phyloP scores from a whole-genome alignment of 2,888 invertebrate species.

The Linnaemya tessellans region DNA sequence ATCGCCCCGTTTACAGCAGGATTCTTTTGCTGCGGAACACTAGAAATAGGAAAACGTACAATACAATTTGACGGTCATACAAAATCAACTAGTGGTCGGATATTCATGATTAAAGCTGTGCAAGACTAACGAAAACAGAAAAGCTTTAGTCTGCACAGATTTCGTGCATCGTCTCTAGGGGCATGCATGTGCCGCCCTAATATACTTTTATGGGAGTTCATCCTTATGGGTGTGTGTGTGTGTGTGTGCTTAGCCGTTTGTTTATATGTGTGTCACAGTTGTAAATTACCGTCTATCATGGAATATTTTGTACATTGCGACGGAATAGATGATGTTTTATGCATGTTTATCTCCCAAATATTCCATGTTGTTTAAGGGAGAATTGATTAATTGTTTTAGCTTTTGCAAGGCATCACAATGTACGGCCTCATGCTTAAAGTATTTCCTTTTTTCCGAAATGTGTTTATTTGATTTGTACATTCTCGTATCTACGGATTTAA shows the following conservation, averaged over 20 bases:
- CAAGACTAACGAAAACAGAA: no score
- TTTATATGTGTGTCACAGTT: slow-evolving; percentile 21
- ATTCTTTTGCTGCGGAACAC: no score
- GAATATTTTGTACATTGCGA: slow-evolving; percentile 46
- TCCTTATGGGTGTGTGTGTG: not conserved
- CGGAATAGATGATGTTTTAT: slow-evolving; percentile 39
- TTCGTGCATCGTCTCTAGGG: no score
- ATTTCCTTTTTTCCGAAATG: slow-evolving; percentile 54
- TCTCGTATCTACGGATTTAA: slow-evolving; percentile 46
- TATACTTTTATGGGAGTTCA: not conserved
- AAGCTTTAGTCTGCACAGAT: no score
- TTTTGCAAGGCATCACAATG: slow-evolving; percentile 58
- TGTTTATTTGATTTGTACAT: slow-evolving; percentile 32
- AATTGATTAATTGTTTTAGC: slow-evolving; percentile 66
- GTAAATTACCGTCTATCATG: slow-evolving; percentile 57
- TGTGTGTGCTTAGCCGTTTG: not conserved
- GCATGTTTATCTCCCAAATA: slow-evolving; percentile 47
- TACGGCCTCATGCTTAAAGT: slow-evolving; percentile 43
- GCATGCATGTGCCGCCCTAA: not conserved
- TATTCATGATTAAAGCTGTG: no score
- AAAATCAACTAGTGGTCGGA: no score
- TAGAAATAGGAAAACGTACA: no score
- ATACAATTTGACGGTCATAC: no score
- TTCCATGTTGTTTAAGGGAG: not conserved
- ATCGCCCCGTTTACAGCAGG: no score